Conservation (phyloP, 2,888 invertebrate genomes). For the Megastigmus dorsalis region DNA sequence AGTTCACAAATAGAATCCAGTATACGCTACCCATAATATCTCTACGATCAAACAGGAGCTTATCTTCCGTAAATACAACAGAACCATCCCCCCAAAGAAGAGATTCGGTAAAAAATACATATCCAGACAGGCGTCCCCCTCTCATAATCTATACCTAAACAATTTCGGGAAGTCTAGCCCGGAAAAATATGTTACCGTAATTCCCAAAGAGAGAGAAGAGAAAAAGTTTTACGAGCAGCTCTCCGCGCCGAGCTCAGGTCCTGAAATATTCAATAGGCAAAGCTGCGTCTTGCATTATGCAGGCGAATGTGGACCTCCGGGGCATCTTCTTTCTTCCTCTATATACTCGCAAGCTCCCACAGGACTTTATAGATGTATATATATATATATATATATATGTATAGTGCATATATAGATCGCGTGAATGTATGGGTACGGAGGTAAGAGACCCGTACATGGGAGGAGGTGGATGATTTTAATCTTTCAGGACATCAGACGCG, state of each 20-base stretch:
- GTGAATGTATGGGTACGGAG: neutral
- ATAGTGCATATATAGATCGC: neutral
- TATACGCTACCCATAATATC: too few relatives aligned
- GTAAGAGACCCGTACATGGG: too few relatives aligned
- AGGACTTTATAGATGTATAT: neutral
- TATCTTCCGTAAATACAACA: too few relatives aligned
- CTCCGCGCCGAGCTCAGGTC: neutral
- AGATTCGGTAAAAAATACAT: too few relatives aligned
- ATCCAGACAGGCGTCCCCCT: too few relatives aligned
- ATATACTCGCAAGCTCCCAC: neutral
- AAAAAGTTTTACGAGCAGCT: slow-evolving; percentile 1
- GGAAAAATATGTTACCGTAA: neutral
- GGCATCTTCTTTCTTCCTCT: neutral
- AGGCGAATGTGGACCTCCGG: slow-evolving; percentile 1
- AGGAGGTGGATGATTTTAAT: slow-evolving; percentile 12
- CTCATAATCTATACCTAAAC: too few relatives aligned
- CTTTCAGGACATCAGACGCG: slow-evolving; percentile 3
- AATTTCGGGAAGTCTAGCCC: too few relatives aligned
- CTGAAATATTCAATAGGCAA: slow-evolving; percentile 29
- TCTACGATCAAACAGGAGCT: too few relatives aligned
- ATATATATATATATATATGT: neutral
- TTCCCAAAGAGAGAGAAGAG: neutral
- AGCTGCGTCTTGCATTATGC: slow-evolving; percentile 36
- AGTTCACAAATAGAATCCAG: too few relatives aligned
- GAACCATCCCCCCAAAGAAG: too few relatives aligned